Conservation (phyloP, 2,113 vertebrate genomes). For the Callithrix jacchus region DNA sequence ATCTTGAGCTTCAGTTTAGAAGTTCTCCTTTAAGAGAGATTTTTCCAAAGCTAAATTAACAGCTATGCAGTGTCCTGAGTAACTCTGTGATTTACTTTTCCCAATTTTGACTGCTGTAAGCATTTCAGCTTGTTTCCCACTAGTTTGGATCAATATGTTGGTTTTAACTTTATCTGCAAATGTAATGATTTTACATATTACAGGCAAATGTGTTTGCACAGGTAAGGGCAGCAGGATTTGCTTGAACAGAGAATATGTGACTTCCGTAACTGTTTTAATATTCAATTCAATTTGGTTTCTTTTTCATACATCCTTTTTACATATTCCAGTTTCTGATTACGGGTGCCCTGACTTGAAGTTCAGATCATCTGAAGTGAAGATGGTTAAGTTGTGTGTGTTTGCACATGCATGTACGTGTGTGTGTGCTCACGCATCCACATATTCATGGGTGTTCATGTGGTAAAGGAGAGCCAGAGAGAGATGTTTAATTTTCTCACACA, state of each 20-base stretch:
- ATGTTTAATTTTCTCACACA: neutral
- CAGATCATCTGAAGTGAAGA: neutral
- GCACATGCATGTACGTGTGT: accelerated
- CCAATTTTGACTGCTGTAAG: neutral
- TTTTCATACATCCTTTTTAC: neutral
- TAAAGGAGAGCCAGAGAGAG: neutral
- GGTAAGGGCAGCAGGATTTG: conserved; percentile 8
- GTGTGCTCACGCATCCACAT: accelerated
- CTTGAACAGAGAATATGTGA: neutral
- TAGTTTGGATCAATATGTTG: conserved; percentile 5
- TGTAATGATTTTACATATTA: neutral
- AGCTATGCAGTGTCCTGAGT: neutral
- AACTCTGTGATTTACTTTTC: conserved; percentile 46
- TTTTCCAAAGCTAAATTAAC: conserved; percentile 56
- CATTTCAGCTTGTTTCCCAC: conserved; percentile 35
- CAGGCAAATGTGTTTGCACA: conserved; percentile 5
- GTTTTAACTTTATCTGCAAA: conserved; percentile 44
- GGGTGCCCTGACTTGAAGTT: neutral
- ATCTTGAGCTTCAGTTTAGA: conserved; percentile 56
- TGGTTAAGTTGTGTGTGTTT: neutral
- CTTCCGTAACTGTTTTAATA: conserved; percentile 1
- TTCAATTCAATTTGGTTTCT: conserved; percentile 20
- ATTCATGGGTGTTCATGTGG: neutral
- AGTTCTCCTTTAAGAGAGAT: conserved; percentile 14
- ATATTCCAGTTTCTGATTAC: neutral